Evolutionary conservation across 2,888 invertebrate genomes (phyloP).

Genomic region (Oconnorella tubifera): DNA sequence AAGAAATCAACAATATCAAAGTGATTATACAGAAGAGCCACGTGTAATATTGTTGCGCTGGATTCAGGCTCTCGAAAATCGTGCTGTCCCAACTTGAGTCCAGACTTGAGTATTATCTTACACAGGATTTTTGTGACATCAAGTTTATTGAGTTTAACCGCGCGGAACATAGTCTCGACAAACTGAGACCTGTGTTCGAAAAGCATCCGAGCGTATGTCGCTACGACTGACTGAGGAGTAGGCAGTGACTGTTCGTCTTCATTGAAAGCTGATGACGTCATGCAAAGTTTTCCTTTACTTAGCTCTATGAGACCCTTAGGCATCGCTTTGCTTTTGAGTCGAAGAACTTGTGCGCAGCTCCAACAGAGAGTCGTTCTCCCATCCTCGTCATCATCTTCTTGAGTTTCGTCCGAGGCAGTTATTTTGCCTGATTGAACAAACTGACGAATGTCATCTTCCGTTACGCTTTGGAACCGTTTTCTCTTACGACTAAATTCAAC

Average conservation of each 20-base stretch:
- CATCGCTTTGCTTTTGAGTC: constrained; percentile 5
- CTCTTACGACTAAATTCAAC: no score
- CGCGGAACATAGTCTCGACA: constrained; percentile 34
- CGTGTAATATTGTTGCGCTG: constrained; percentile 34
- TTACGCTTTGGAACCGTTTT: constrained; percentile 12
- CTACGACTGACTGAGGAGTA: constrained; percentile 28
- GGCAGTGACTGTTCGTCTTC: constrained; percentile 19
- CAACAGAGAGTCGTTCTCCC: constrained; percentile 10
- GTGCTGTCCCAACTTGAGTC: constrained; percentile 24
- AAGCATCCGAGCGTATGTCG: constrained; percentile 36
- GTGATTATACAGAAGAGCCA: constrained; percentile 36
- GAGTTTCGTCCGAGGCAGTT: no score
- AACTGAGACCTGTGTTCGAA: constrained; percentile 28
- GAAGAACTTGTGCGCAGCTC: constrained; percentile 4
- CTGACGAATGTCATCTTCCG: constrained; percentile 10
- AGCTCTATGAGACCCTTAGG: constrained; percentile 18
- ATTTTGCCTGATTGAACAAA: no score
- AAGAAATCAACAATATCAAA: constrained; percentile 30
- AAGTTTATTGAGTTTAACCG: constrained; percentile 35
- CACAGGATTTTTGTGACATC: constrained; percentile 33
- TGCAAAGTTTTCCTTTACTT: constrained; percentile 24
- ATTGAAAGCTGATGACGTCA: constrained; percentile 29
- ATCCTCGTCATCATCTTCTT: constrained; percentile 5
- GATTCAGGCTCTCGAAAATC: constrained; percentile 35
- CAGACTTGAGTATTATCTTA: constrained; percentile 33